These are phyloP conservation scores for Mystacides longicornis DNA, from an alignment of 2,888 invertebrate genomes.

Conservation along the genomic window DNA sequence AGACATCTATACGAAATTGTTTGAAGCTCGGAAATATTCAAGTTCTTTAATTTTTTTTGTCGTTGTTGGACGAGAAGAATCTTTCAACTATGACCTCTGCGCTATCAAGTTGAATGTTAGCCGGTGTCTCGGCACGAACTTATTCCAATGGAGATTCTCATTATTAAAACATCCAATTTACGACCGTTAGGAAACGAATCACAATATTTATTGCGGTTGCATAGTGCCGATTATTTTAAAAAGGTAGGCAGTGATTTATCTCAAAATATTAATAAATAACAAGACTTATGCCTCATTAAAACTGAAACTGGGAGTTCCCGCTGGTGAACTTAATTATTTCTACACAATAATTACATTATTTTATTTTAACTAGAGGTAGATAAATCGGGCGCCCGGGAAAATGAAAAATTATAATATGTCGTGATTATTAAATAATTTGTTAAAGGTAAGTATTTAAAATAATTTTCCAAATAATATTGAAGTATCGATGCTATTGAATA, in stretches of 20 bases:
- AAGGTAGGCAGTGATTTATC: not conserved
- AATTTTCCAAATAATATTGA: too few relatives aligned
- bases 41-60: not conserved
- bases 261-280: not conserved
- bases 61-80: not conserved
- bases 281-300: not conserved
- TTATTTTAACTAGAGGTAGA: too few relatives aligned
- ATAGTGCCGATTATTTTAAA: slow-evolving; percentile 1
- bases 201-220: not conserved
- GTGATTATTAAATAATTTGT: too few relatives aligned
- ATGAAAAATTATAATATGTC: too few relatives aligned
- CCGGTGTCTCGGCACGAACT: not conserved
- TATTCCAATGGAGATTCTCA: not conserved
- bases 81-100: not conserved
- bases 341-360: too few relatives aligned
- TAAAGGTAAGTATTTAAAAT: too few relatives aligned
- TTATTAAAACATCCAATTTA: slow-evolving; percentile 2
- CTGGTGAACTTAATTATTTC: slow-evolving; percentile 3
- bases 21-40: not conserved
- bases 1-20: not conserved
- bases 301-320: slow-evolving; percentile 1
- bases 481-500: too few relatives aligned
- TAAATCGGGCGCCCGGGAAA: too few relatives aligned
- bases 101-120: not conserved
- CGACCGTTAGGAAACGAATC: not conserved